These are phyloP conservation scores for Rhegmatorhina hoffmannsi DNA, from an alignment of 2,113 vertebrate genomes.

Conservation along the genomic window DNA sequence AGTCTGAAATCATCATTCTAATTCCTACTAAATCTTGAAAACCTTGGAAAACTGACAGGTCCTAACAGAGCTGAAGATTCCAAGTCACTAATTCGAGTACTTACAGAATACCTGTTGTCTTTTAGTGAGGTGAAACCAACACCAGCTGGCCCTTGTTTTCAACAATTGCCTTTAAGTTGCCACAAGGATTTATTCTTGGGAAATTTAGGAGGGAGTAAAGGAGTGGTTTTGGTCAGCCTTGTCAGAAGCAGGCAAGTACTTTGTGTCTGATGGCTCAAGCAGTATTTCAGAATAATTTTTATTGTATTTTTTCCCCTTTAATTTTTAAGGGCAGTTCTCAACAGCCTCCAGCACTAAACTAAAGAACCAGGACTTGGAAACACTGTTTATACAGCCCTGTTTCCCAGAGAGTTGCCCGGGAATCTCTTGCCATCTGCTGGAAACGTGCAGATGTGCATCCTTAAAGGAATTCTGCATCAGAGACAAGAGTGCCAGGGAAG, in stretches of 20 bases:
- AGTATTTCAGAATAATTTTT: neutral
- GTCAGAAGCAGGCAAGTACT: neutral
- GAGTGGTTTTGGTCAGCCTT: neutral
- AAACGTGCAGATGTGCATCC: neutral
- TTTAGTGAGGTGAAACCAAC: neutral
- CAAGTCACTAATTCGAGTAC: neutral
- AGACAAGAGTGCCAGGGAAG: neutral
- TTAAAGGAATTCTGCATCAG: neutral
- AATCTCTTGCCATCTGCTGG: slow-evolving; percentile 65
- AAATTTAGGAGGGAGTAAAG: neutral
- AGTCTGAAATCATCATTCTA: neutral
- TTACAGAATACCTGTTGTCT: neutral
- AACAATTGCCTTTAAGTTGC: neutral
- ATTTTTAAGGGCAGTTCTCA: neutral
- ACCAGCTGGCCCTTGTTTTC: fast-evolving
- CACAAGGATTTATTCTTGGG: neutral
- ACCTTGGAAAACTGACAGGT: neutral
- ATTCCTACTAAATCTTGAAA: neutral
- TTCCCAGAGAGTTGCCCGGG: neutral
- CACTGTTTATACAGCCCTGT: neutral
- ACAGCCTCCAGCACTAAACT: neutral
- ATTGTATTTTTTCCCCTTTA: neutral
- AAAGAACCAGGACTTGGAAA: neutral
- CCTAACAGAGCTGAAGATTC: neutral
- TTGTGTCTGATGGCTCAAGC: neutral